These are phyloP conservation scores for Capitulum mitella DNA, from an alignment of 2,888 invertebrate species.

Conservation along the genomic window DNA sequence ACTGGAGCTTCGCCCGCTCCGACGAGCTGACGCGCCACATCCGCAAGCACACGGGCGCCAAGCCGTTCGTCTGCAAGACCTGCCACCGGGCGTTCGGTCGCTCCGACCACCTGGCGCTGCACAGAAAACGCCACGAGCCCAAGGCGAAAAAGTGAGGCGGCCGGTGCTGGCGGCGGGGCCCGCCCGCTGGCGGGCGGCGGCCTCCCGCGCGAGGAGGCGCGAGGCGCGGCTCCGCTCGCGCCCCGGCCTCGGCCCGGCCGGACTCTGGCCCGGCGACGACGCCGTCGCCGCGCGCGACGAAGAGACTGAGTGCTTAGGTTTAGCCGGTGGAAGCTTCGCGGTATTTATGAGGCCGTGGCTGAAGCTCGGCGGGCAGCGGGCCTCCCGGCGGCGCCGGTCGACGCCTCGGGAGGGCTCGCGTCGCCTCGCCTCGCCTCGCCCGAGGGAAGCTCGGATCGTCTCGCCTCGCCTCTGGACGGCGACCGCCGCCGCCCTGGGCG, in stretches of 20 bases:
- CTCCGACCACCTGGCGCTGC: constrained; percentile 46
- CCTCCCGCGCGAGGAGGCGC: not conserved
- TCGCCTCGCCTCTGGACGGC: too few relatives aligned
- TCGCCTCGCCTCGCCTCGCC: too few relatives aligned
- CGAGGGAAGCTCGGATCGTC: too few relatives aligned
- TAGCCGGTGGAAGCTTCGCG: too few relatives aligned
- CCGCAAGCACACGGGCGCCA: constrained; percentile 47
- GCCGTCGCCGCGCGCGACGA: too few relatives aligned
- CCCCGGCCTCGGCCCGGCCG: not conserved
- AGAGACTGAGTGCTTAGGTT: too few relatives aligned
- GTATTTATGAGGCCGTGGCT: too few relatives aligned
- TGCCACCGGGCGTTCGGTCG: constrained; percentile 46
- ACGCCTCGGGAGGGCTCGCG: too few relatives aligned
- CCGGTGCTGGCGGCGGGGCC: too few relatives aligned
- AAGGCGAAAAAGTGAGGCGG: constrained; percentile 5
- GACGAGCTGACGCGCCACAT: constrained; percentile 47
- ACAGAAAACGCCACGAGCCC: constrained; percentile 44
- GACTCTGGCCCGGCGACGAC: not conserved
- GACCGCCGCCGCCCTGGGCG: too few relatives aligned
- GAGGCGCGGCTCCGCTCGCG: not conserved
- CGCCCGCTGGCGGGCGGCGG: not conserved
- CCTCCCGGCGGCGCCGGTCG: too few relatives aligned
- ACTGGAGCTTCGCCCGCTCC: constrained; percentile 47
- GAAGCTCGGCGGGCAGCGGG: too few relatives aligned
- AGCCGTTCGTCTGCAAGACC: constrained; percentile 46